Evolutionary conservation across 2,113 vertebrate genomes (phyloP), one percentile per base, ranked within the genome.

Genomic region (Chaetorhynchus papuensis): DNA sequence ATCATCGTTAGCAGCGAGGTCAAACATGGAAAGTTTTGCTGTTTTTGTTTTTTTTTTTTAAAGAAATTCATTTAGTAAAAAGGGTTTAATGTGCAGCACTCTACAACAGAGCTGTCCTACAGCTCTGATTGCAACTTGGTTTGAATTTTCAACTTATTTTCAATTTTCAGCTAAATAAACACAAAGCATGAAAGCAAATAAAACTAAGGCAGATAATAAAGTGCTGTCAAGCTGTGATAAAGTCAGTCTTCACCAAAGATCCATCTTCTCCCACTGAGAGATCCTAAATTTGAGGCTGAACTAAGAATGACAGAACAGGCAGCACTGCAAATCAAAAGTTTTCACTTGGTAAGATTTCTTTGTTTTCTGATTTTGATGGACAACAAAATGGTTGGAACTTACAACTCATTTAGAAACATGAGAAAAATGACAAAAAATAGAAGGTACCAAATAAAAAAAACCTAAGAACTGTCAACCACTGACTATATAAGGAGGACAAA

Each of bases 231-330:
- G 83, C 72, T 93, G 92, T 89, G 90, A 90, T 69, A 93, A 96
- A 96, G 93, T 92, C 83, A 96, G 37, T 35, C 44, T 93, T 90
- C 94, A 93, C 83, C 87, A 71, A 56, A 92, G 90, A 83, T 87
- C 56, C 80, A 75, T 90, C 90, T 95, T 96, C 81, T 92, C 93
- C 83, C 76, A 72, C 85, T 75, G 93, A 93, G 83, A 93, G 83
- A 92, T 90, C 90, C 88, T 95, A 93, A 95, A 94, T 96, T 61
- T 93, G 70, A 90, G 77, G 33, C 45, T 90, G 90, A 96, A 75
- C 79, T 78, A 60, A 89, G 76, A 96, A 87, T 84, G 86, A 92
- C 90, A 95, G 76, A 94, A 83, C 9, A 94, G 49, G 72, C 68
- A 94, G 56, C 56, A 26, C 26, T 47, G 60, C 87, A 93, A 83